Base-by-base conservation (phyloP, 1,140 invertebrate species). In the Hestina assimilis region DNA sequence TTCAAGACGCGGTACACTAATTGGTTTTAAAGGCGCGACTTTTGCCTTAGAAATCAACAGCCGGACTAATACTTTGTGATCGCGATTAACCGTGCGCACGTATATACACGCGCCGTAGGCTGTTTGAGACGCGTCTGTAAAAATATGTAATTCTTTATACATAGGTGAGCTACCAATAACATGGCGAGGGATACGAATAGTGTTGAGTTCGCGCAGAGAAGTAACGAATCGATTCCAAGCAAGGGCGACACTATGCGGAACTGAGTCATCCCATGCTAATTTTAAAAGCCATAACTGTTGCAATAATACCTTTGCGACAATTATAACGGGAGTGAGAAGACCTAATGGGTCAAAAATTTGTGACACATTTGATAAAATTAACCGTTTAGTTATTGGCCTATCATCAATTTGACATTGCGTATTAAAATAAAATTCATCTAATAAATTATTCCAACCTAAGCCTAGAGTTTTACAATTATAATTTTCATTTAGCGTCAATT, bases 51-150 rank as follows among this genome's bases (percentile, higher is more conserved):
- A 26, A 26, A 5, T 8, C 1, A 26, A 4, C 9, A 26, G 9
- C 6, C 24, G 24, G 6, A 26, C 24, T 26, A 9, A 8, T 8
- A 3, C 24, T 9, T 26, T 26, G 9, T 5, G 2, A 26, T 26
- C 5, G 9, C 5, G 9, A 24, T 23, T 43, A 19, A 29, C 29
- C n/a, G 9, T 45, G 3, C 52, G 59, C 50, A 55, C 23, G 23
- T 45, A 61, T 12, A 47, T 47, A 21, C 56, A 59, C 8, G 56
- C 56, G 12, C 56, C 56, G 31, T 52, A 59, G 6, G 47, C 56
- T 15, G 31, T 17, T 31, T 59, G 56, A 9, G 56, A 59, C 3
- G 56, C 47, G 11, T 52, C 56, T 8, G 26, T 41, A 45, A 59
- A 59, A 46, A 52, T 59, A 26, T 55, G 51, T 11, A 61, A 15